These are phyloP conservation scores for Dermatophagoides farinae DNA, from an alignment of 1,140 invertebrate species.

Conservation along the genomic window DNA sequence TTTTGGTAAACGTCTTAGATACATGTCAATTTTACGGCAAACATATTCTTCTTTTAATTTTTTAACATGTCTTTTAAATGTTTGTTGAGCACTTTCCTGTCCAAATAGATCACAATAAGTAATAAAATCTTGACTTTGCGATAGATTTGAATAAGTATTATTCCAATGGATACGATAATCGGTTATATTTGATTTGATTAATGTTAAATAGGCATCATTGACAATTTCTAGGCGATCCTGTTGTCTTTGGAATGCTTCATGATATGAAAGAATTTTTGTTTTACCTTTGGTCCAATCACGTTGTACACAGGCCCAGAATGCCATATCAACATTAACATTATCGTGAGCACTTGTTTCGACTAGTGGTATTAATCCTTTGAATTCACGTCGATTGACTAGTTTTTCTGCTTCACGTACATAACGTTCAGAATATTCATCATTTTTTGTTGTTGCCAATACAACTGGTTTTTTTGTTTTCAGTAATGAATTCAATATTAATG, in stretches of 20 bases:
- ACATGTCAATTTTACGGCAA: conserved; percentile 51
- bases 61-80: conserved; percentile 59
- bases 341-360: conserved; percentile 89
- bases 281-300: conserved; percentile 51
- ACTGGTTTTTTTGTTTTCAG: conserved; percentile 85
- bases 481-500: conserved; percentile 53
- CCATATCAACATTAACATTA: conserved; percentile 86
- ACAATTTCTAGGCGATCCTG: conserved; percentile 71
- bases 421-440: conserved; percentile 70
- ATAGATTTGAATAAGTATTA: conserved; percentile 54
- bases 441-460: conserved; percentile 84
- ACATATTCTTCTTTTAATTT: conserved; percentile 67
- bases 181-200: conserved; percentile 54
- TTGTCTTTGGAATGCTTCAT: conserved; percentile 58
- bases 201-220: conserved; percentile 60
- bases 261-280: conserved; percentile 52
- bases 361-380: conserved; percentile 61
- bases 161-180: conserved; percentile 71
- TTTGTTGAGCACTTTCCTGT: conserved; percentile 52
- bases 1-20: conserved; percentile 54
- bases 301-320: conserved; percentile 77
- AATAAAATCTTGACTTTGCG: conserved; percentile 66
- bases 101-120: conserved; percentile 70
- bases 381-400: conserved; percentile 70
- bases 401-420: conserved; percentile 73